Base-by-base conservation (phyloP, 2,888 invertebrate species). In the Scaptomyza reducta region DNA sequence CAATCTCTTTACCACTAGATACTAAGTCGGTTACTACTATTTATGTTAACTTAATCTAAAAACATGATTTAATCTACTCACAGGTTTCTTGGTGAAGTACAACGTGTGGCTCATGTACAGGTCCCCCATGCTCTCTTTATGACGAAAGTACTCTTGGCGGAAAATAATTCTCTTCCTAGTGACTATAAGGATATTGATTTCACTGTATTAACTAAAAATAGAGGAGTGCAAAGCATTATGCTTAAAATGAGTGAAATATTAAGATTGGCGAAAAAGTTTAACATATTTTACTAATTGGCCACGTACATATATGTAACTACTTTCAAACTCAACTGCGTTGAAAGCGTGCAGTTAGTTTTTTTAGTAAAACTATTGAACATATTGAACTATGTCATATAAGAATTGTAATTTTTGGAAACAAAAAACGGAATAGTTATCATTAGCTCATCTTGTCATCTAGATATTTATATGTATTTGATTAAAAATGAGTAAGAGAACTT, bases 141-240 rank as follows among this genome's bases (percentile, higher is more conserved):
- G 93, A 87, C 92, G 18, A 92, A 92, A 77, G 92, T 93, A 0
- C 90, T 93, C 31, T 90, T 92, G 70, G 92, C 93, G 1, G 92
- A 93, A 70, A 90, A 90, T 58, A 92, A 91, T 9, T 90, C 90
- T 41, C 85, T 93, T n/a, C 90, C 91, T 6, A 90, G 91, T 38
- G 90, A 93, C 64, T 92, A 90, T 31, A 92, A 92, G 51, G 92
- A 93, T 49, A 89, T 92, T 44, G 90, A 92, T 65, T 84, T 92
- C 27, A 84, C 89, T 14, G 87, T 92, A 4, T n/a, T 90, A 6
- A 62, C 77, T 1, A 85, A 87, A 40, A 90, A 85, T 60, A 63
- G 66, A 22, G 90, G 89, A 29, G 46, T 65, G 1, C 68, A 74
- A 38, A 56, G 72, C 7, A 82, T 90, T 13, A 63, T 77, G 6